Evolutionary conservation across 1,140 invertebrate species (phyloP).

Genomic region (Apis laboriosa): DNA sequence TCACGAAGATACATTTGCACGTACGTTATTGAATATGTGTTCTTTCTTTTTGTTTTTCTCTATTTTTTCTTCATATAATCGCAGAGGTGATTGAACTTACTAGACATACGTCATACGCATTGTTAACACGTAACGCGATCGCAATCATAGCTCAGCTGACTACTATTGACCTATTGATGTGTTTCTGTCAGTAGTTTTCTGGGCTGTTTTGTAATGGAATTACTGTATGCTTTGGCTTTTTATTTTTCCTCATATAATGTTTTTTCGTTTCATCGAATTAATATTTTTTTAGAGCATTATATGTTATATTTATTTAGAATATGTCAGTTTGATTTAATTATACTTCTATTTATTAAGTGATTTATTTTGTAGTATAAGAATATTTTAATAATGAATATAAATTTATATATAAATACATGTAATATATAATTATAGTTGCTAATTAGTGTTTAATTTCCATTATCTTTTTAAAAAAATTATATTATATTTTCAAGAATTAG

Average conservation of each 20-base stretch:
- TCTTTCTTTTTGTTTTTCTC: not conserved
- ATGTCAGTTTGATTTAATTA: not conserved
- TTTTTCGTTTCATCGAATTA: not conserved
- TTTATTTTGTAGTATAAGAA: not conserved
- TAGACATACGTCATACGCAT: conserved; percentile 40
- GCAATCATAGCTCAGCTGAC: conserved; percentile 50
- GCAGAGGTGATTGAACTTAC: conserved; percentile 57
- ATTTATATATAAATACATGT: not conserved
- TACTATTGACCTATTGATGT: conserved; percentile 51
- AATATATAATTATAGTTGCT: not conserved
- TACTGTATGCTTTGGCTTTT: not conserved
- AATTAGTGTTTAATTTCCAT: not conserved
- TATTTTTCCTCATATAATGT: not conserved
- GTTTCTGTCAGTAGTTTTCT: conserved; percentile 30
- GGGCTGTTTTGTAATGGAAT: conserved; percentile 19
- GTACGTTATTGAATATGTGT: conserved; percentile 6
- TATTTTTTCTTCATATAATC: not conserved
- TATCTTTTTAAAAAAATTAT: not conserved
- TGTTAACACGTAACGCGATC: conserved; percentile 43
- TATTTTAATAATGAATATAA: not conserved
- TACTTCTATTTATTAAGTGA: not conserved
- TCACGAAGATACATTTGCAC: not conserved
- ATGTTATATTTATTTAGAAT: not conserved
- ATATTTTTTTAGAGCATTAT: not conserved
- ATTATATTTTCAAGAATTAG: not conserved